Conservation (phyloP, 2,888 invertebrate genomes). For the Euproctis similis region DNA sequence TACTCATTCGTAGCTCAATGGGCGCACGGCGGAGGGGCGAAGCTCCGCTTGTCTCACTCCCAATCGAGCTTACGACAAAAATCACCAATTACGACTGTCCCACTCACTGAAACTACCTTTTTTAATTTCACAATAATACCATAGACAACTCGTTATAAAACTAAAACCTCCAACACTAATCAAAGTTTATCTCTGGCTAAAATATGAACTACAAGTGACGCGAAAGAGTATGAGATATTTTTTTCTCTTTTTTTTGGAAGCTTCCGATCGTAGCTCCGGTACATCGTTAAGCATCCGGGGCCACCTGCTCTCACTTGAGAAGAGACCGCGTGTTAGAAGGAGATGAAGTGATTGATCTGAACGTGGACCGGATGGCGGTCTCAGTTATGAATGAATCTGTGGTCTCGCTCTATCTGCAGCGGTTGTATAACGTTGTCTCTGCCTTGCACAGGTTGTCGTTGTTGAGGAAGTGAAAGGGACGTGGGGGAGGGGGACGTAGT, state of each 20-base stretch:
- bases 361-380: constrained; percentile 72
- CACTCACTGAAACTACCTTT: constrained; percentile 47
- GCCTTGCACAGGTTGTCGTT: constrained; percentile 65
- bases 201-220: constrained; percentile 31
- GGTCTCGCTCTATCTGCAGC: constrained; percentile 47
- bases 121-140: constrained; percentile 33
- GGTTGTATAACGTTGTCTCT: constrained; percentile 44
- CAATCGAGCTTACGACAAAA: constrained; percentile 68
- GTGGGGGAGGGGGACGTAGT: constrained; percentile 62
- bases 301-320: constrained; percentile 71
- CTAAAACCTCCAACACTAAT: no score
- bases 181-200: no score
- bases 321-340: constrained; percentile 64
- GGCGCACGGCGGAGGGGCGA: constrained; percentile 70
- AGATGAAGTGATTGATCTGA: constrained; percentile 69
- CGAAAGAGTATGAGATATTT: constrained; percentile 43
- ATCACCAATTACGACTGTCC: constrained; percentile 64
- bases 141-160: no score
- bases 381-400: constrained; percentile 73
- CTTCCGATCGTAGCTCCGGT: constrained; percentile 61
- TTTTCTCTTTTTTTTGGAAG: constrained; percentile 57
- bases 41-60: constrained; percentile 63
- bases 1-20: constrained; percentile 61
- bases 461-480: constrained; percentile 75
- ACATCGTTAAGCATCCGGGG: constrained; percentile 62